A percentile compares a stretch with the other conserved stretches of the same genome.
Evolutionary conservation across 2,113 vertebrate genomes (phyloP).

Genomic region (Gallinago undulata): DNA sequence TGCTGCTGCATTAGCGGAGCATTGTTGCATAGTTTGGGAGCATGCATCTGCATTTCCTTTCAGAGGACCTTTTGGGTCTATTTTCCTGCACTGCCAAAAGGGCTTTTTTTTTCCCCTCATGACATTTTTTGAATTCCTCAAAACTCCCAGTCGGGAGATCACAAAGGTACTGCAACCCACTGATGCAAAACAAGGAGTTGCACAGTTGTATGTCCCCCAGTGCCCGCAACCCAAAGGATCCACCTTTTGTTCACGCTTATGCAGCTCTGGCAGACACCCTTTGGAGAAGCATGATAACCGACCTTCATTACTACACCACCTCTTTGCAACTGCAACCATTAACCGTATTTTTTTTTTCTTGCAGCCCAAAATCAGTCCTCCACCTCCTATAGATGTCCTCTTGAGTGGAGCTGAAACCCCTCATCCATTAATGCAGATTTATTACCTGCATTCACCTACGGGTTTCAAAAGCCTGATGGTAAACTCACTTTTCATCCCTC

Average conservation of each 20-base stretch:
- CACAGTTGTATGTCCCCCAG: too few species aligned
- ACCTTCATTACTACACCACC: neutral
- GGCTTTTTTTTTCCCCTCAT: neutral
- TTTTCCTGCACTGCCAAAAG: neutral
- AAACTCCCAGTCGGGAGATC: neutral
- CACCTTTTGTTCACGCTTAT: neutral
- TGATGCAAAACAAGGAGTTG: neutral
- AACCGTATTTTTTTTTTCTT: neutral
- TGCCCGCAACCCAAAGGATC: neutral
- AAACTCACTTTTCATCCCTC: conserved; percentile 5
- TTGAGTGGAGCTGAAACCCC: neutral
- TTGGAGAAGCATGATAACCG: neutral
- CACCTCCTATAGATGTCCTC: neutral
- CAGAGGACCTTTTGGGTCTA: neutral
- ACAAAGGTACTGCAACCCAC: neutral
- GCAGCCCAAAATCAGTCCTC: neutral
- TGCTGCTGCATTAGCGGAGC: neutral
- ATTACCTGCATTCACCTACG: neutral
- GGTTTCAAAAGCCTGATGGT: neutral
- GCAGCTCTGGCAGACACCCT: neutral
- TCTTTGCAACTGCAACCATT: neutral
- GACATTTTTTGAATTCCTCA: neutral
- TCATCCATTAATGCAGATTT: neutral
- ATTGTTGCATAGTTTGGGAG: neutral
- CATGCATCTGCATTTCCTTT: neutral